Evolutionary conservation across 2,888 invertebrate genomes (phyloP), one percentile per base, ranked within the genome.

Genomic region (Trypoxylon attenuatum): DNA sequence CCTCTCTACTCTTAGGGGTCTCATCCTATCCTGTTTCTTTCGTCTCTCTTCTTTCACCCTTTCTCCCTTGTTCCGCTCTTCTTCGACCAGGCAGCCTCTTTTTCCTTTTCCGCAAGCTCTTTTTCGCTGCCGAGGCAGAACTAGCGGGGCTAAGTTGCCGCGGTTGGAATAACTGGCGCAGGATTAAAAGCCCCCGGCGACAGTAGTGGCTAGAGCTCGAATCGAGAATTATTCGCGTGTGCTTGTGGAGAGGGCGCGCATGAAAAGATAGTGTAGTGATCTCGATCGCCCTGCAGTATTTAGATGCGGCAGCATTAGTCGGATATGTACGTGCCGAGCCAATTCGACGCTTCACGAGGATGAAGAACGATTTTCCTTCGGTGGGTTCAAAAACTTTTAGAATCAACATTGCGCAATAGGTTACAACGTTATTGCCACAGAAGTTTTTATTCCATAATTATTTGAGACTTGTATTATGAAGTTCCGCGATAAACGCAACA

Each of bases 121-220:
- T 5, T 21, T 15, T 21, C 19, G 21, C 38, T 23, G 21, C 33
- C 54, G 19, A 6, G 15, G 2, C 15, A 4, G 1, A 15, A 47
- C n/a, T 13, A 16, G 4, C n/a, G 22, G 33, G 41, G 52, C 52
- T 55, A 55, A 67, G 43, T 58, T 47, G 45, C 22, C 43, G 13
- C 60, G 63, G 18, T 25, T 49, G 58, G 67, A 73, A 70, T 73
- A 73, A 70, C 53, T 52, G 33, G 25, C 39, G 42, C 47, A 29
- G 51, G 58, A 73, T 67, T 74, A 70, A 70, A 73, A 67, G 41
- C 57, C 51, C 55, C 43, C 46, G 50, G 27, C 49, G 10, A 33
- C 33, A 13, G 4, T 33, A n/a, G n/a, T n/a, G 38, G 41, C 51
- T 23, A 43, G 43, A 57, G 61, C 29, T 61, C 45, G 57, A 39